Base-by-base conservation (phyloP, 30 jellyfish, hydroid and myxozoan species). In the Aurelia aurita region DNA sequence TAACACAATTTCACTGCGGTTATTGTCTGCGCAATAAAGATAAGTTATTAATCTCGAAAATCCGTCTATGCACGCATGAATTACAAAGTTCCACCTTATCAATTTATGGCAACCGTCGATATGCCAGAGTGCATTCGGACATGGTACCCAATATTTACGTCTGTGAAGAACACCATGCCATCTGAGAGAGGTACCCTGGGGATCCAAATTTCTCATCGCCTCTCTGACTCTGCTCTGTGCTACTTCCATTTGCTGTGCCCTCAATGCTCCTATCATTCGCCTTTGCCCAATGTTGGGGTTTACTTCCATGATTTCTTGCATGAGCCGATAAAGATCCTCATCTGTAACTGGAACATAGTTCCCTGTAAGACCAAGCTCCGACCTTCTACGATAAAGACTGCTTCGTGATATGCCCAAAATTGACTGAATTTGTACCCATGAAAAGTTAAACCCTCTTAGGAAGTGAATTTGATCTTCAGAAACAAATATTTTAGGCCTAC, bases 211-310 rank as follows among this genome's bases (percentile, higher is more conserved):
- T 53, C 82, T 15, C 27, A 74, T 27, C 26, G 21, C 19, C 26
- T 74, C 35, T 7, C 87, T 21, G 58, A 74, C 82, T 25, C 87
- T n/a, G 58, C 87, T 25, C 57, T 74, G 46, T 57, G 47, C 83
- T 57, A 74, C 76, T 23, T 12, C 26, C 58, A 53, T 9, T 20
- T 83, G 58, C 25, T 83, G 20, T 13, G 57, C 44, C 31, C 87
- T 74, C 58, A 74, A 57, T 26, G 87, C 87, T 11, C 87, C 87
- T 11, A 53, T 49, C 54, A 74, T 14, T 54, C 87, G 47, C n/a
- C 78, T 14, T 53, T 27, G 27, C 20, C 87, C 87, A 74, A 74
- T 53, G 39, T 74, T 74, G 13, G 77, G 87, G 59, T 47, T 47
- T 10, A 16, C 59, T 47, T 47, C 59, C 59, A 47, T 47, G 59